These are phyloP conservation scores for Beris morrisii DNA, from an alignment of 2,888 invertebrate genomes.

Conservation along the genomic window DNA sequence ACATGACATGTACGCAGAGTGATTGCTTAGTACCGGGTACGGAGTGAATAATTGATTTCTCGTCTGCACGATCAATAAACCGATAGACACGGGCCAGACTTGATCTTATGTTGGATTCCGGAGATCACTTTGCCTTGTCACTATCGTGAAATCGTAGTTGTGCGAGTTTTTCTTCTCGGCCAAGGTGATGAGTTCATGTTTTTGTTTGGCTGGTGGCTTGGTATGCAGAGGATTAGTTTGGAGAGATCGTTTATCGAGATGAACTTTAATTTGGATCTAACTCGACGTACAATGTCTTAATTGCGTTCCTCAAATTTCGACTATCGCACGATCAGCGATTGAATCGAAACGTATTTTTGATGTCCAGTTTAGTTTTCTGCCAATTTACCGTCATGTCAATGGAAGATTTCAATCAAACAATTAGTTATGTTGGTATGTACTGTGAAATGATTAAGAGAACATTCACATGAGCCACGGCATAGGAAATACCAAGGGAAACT, in stretches of 20 bases:
- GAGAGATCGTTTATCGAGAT: constrained; percentile 12
- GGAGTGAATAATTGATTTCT: constrained; percentile 39
- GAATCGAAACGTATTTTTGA: constrained; percentile 14
- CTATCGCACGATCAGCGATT: constrained; percentile 27
- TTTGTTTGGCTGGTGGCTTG: constrained; percentile 10
- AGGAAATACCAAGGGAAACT: no score
- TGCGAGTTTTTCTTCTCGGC: constrained; percentile 6
- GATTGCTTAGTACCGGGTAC: constrained; percentile 19
- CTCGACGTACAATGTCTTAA: constrained; percentile 31
- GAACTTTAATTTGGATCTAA: constrained; percentile 26
- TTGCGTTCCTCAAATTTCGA: constrained; percentile 25
- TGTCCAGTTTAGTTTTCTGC: constrained; percentile 24
- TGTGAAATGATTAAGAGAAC: no score
- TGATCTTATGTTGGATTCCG: neutral
- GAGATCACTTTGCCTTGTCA: constrained; percentile 26
- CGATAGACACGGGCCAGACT: constrained; percentile 33
- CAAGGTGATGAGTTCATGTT: constrained; percentile 29
- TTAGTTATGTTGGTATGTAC: neutral
- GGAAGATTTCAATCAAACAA: constrained; percentile 24
- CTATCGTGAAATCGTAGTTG: neutral
- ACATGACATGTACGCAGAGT: constrained; percentile 37
- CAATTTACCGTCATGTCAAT: constrained; percentile 24
- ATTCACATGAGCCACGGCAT: no score
- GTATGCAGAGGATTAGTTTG: constrained; percentile 20
- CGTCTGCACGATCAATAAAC: constrained; percentile 34